Percentiles rank a stretch among this genome's conserved stretches.
Evolutionary conservation across 2,113 vertebrate genomes (phyloP).

Genomic region (Ovibos moschatus): DNA sequence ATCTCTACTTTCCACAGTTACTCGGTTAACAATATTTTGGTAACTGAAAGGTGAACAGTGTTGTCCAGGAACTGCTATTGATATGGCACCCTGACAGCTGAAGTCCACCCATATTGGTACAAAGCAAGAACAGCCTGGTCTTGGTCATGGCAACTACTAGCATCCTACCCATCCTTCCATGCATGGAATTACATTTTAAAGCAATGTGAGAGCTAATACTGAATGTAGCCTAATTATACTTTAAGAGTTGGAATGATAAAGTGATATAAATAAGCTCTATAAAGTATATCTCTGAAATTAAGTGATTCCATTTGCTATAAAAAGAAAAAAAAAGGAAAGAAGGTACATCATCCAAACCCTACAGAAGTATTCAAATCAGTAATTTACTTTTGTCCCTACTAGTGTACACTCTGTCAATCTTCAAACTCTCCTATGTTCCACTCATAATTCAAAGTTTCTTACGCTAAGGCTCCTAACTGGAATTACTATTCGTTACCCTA

Average conservation of each 20-base stretch:
- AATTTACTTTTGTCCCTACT: neutral
- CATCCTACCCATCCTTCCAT: neutral
- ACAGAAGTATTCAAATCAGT: neutral
- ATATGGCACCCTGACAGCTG: neutral
- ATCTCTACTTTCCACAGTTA: neutral
- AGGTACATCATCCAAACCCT: neutral
- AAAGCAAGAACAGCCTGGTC: neutral
- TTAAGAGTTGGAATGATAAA: neutral
- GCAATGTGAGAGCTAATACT: neutral
- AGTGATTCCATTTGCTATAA: neutral
- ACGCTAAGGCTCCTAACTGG: neutral
- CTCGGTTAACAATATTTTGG: neutral
- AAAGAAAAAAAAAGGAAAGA: neutral
- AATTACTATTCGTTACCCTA: neutral
- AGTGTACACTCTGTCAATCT: neutral
- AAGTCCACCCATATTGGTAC: neutral
- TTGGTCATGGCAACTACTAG: neutral
- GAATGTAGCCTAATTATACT: neutral
- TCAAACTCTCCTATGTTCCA: neutral
- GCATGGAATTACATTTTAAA: neutral
- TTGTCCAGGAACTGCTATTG: neutral
- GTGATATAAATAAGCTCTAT: neutral
- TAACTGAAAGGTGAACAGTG: neutral
- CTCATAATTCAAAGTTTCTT: neutral
- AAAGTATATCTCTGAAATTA: neutral